These are phyloP conservation scores for Potorous gilbertii DNA, from an alignment of 2,797 vertebrate species.

Conservation along the genomic window DNA sequence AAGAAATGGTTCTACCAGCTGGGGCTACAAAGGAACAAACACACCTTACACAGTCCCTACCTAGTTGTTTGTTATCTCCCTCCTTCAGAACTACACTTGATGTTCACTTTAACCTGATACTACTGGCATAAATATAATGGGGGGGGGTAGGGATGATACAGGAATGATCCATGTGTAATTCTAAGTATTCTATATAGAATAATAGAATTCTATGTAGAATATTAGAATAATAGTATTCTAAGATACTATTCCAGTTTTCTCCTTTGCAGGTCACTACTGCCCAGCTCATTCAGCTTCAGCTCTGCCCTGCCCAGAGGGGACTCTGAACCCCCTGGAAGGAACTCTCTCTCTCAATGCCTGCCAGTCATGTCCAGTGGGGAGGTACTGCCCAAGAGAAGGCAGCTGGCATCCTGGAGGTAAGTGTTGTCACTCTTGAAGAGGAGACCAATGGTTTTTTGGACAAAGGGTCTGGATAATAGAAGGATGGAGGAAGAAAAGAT, in stretches of 20 bases:
- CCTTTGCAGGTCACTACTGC: constrained; percentile 89
- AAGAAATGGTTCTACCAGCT: neutral
- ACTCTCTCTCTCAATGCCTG: constrained; percentile 85
- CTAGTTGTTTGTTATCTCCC: neutral
- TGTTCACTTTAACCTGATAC: neutral
- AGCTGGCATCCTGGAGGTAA: constrained; percentile 90
- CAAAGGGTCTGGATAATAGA: neutral
- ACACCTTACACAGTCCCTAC: neutral
- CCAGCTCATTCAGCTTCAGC: constrained; percentile 84
- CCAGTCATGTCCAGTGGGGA: constrained; percentile 89
- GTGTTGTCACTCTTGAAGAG: neutral
- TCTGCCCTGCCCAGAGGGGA: constrained; percentile 90
- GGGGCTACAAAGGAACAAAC: neutral
- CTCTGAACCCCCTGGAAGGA: constrained; percentile 86
- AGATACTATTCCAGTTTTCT: neutral
- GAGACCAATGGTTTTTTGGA: neutral
- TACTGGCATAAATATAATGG: neutral
- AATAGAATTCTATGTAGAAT: no score
- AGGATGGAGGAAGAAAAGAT: neutral
- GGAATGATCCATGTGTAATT: neutral
- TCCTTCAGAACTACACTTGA: neutral
- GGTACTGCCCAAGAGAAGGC: constrained; percentile 89
- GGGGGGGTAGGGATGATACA: neutral
- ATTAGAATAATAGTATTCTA: no score
- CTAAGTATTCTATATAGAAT: no score